These are phyloP conservation scores for Todiramphus chloris DNA, from an alignment of 2,113 vertebrate genomes.

Conservation along the genomic window DNA sequence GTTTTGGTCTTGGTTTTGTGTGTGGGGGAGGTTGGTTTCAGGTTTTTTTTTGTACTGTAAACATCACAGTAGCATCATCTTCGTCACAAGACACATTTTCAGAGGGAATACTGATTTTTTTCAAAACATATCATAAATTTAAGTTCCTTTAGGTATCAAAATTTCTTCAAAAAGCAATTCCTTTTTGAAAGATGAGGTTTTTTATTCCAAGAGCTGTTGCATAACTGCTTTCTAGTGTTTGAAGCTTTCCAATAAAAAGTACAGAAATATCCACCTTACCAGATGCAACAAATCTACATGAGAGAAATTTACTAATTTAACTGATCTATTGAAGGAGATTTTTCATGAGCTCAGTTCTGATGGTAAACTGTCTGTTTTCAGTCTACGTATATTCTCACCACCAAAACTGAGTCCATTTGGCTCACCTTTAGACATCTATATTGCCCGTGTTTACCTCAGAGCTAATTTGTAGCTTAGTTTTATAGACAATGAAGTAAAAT, in stretches of 20 bases:
- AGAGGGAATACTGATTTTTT: background rate
- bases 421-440: background rate
- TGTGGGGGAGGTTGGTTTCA: no score
- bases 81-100: background rate
- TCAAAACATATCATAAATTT: background rate
- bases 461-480: background rate
- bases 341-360: background rate
- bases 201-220: background rate
- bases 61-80: background rate
- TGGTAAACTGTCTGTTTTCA: background rate
- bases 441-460: background rate
- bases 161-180: background rate
- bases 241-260: background rate
- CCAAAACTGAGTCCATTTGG: background rate
- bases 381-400: background rate
- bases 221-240: background rate
- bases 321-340: background rate
- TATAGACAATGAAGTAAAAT: background rate
- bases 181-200: background rate
- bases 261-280: background rate
- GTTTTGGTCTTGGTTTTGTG: no score
- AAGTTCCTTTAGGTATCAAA: background rate
- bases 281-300: background rate
- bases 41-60: background rate
- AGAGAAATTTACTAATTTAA: background rate